These are phyloP conservation scores for Aegithalos caudatus DNA, from an alignment of 2,113 vertebrate genomes.

Conservation along the genomic window DNA sequence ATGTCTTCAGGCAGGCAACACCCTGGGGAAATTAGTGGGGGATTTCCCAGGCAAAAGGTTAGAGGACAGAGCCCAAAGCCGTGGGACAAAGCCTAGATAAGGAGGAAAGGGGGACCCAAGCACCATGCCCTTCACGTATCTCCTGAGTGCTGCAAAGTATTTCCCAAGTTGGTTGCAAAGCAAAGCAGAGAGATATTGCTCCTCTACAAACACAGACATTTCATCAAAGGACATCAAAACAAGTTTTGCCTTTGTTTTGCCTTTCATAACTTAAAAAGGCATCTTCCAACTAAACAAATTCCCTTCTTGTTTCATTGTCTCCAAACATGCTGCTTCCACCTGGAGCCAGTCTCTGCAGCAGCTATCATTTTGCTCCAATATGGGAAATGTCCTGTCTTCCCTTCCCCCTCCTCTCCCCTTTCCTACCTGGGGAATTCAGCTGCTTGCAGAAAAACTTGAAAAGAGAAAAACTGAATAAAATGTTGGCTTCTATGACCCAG, in stretches of 20 bases:
- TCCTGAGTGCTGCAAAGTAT: not conserved
- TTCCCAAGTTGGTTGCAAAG: not conserved
- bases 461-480: not conserved
- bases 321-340: not conserved
- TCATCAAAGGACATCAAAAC: not conserved
- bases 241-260: conserved; percentile 8
- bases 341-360: not conserved
- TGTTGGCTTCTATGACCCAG: not conserved
- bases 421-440: conserved; percentile 28
- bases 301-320: not conserved
- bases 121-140: not conserved
- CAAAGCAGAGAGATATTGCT: not conserved
- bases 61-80: not conserved
- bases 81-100: not conserved
- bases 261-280: not conserved
- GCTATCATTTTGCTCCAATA: not conserved
- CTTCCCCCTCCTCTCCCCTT: not conserved
- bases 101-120: not conserved
- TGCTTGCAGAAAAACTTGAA: not conserved
- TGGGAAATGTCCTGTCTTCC: not conserved
- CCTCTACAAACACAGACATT: not conserved
- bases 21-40: not conserved
- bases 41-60: not conserved
- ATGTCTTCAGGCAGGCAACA: not conserved
- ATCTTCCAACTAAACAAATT: not conserved